phyloP scores from a whole-genome alignment of 1,140 invertebrate species.

The Leptopilina boulardi region DNA sequence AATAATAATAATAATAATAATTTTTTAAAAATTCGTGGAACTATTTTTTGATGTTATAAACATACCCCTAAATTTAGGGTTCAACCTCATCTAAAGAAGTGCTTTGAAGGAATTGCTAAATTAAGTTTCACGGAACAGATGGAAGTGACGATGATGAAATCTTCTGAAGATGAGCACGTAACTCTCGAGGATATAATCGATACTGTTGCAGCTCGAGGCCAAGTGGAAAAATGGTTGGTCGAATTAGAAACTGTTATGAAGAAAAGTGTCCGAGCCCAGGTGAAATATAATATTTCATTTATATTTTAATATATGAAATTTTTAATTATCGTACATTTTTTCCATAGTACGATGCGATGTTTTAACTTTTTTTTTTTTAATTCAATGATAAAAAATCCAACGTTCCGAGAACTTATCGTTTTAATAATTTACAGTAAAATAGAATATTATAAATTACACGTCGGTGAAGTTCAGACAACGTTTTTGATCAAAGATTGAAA shows the following conservation, averaged over 20 bases:
- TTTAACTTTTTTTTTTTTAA: too few species aligned
- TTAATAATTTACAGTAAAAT: too few species aligned
- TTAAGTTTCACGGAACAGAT: slow-evolving; percentile 90
- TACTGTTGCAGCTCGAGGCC: slow-evolving; percentile 91
- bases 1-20: slow-evolving; percentile 33
- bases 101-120: slow-evolving; percentile 94
- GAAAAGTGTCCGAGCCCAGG: slow-evolving; percentile 86
- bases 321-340: too few species aligned
- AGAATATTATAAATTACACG: too few species aligned
- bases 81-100: slow-evolving; percentile 99
- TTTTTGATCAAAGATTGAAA: too few species aligned
- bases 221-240: slow-evolving; percentile 97
- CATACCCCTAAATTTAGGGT: slow-evolving; percentile 77
- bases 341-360: too few species aligned
- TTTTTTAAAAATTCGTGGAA: neutral
- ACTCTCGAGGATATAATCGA: slow-evolving; percentile 87
- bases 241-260: slow-evolving; percentile 95
- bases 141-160: slow-evolving; percentile 93
- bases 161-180: slow-evolving; percentile 91
- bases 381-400: too few species aligned
- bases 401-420: too few species aligned
- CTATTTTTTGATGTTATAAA: neutral
- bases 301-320: too few species aligned
- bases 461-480: too few species aligned
- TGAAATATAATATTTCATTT: slow-evolving; percentile 60